These are phyloP conservation scores for Ctenicera cuprea DNA, from an alignment of 2,888 invertebrate genomes.

Conservation along the genomic window DNA sequence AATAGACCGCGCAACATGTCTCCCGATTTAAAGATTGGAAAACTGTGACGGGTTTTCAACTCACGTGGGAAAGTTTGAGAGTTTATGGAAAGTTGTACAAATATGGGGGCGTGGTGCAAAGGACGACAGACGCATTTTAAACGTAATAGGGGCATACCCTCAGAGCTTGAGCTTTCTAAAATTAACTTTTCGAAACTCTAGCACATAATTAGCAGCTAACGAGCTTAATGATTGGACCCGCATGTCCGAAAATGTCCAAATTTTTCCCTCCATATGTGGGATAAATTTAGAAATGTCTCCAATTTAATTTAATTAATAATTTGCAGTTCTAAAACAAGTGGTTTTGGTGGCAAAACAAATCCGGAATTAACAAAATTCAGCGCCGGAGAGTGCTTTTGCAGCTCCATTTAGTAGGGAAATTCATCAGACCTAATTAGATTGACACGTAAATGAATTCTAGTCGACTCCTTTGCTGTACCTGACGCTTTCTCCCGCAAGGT, in stretches of 20 bases:
- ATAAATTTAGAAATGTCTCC: no score
- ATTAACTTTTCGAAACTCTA: conserved; percentile 3
- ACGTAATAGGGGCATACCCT: conserved; percentile 6
- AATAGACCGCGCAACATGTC: conserved; percentile 23
- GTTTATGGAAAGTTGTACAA: conserved; percentile 26
- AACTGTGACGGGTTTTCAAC: conserved; percentile 15
- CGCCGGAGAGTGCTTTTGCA: conserved; percentile 47
- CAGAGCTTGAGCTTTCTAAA: background rate
- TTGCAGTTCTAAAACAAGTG: background rate
- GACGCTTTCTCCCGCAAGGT: conserved; percentile 43
- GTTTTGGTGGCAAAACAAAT: conserved; percentile 4
- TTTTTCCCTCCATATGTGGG: no score
- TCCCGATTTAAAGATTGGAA: conserved; percentile 24
- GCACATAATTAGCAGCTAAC: background rate
- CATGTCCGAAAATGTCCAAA: no score
- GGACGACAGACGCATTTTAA: conserved; percentile 13
- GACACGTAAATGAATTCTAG: conserved; percentile 58
- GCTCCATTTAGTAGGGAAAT: conserved; percentile 58
- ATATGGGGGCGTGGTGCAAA: conserved; percentile 19
- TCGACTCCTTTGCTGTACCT: conserved; percentile 49
- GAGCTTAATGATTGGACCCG: no score
- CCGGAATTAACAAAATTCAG: conserved; percentile 30
- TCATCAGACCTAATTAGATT: conserved; percentile 60
- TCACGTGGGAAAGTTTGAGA: conserved; percentile 15
- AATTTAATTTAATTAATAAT: background rate